Conservation (phyloP, 30 jellyfish, hydroid and myxozoan genomes). For the Pelagia noctiluca region DNA sequence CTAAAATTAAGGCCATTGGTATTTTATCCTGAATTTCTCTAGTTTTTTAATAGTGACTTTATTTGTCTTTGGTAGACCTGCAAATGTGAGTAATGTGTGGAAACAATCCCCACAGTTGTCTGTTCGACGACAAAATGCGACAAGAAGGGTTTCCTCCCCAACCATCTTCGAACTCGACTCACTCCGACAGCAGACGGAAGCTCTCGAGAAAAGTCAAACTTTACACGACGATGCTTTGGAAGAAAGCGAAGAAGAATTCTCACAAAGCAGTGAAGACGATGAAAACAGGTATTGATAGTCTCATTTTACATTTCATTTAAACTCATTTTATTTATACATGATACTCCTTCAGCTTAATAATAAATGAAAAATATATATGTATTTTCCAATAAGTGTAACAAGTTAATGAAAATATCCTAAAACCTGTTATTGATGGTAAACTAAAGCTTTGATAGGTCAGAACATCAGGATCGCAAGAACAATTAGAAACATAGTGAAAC, state of each 20-base stretch:
- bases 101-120: constrained; percentile 17
- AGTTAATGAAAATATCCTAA: too few relatives aligned
- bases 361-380: too few relatives aligned
- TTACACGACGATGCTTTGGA: not conserved
- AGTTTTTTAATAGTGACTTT: not conserved
- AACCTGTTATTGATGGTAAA: too few relatives aligned
- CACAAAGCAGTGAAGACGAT: constrained; percentile 43
- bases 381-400: too few relatives aligned
- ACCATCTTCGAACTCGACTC: constrained; percentile 50
- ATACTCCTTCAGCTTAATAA: too few relatives aligned
- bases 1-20: too few relatives aligned
- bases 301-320: not conserved
- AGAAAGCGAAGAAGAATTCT: constrained; percentile 30
- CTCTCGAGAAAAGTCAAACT: not conserved
- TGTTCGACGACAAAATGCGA: not conserved
- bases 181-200: not conserved
- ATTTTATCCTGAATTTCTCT: too few relatives aligned
- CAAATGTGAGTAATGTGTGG: constrained; percentile 27
- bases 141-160: constrained; percentile 63
- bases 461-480: too few relatives aligned
- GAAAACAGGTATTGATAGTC: constrained; percentile 2
- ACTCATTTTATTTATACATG: too few relatives aligned
- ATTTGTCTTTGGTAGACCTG: constrained; percentile 19
- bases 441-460: too few relatives aligned
- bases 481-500: too few relatives aligned